phyloP scores from a whole-genome alignment of 2,113 vertebrate genomes.

The Isichthys henryi region DNA sequence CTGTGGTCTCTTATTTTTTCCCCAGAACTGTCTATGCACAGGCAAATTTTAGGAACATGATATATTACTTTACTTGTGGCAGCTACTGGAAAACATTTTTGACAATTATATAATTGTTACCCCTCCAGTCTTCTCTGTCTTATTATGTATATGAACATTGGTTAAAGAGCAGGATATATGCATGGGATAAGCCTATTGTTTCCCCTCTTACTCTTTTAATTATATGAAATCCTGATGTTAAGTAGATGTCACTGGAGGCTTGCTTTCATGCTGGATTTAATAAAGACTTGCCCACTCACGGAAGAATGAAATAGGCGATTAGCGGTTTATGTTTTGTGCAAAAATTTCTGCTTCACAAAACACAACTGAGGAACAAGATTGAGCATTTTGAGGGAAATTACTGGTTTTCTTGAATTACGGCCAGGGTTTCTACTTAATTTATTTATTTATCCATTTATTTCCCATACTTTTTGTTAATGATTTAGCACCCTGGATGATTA shows the following conservation, averaged over 20 bases:
- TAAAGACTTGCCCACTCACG: background rate
- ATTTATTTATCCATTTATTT: background rate
- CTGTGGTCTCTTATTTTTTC: background rate
- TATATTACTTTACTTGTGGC: background rate
- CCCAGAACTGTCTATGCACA: background rate
- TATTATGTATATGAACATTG: background rate
- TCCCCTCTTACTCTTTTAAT: conserved; percentile 3
- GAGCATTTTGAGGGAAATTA: background rate
- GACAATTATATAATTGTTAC: background rate
- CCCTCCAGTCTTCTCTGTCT: background rate
- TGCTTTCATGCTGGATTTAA: conserved; percentile 11
- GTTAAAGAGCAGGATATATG: background rate
- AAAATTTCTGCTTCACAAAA: background rate
- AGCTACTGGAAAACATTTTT: background rate
- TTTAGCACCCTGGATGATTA: background rate
- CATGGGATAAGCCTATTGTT: background rate
- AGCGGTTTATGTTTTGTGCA: conserved; percentile 2
- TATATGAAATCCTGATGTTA: conserved; percentile 12
- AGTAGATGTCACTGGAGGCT: background rate
- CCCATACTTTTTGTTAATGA: background rate
- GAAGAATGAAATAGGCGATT: background rate
- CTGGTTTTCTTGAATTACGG: background rate
- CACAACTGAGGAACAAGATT: background rate
- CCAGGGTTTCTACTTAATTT: background rate
- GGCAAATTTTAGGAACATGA: background rate